Conservation (phyloP, 2,888 invertebrate species). For the Rutpela maculata region DNA sequence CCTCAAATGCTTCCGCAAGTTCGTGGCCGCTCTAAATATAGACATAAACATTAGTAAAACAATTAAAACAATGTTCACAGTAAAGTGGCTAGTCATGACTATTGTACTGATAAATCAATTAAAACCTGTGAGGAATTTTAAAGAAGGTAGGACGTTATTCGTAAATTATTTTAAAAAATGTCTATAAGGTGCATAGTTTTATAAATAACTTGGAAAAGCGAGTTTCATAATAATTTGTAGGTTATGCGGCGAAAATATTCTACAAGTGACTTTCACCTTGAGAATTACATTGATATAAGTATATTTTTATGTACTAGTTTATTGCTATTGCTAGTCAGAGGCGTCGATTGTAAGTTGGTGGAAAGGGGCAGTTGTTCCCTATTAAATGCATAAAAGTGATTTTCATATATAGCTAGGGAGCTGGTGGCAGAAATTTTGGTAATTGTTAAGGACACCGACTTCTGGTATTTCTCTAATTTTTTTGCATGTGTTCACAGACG, state of each 20-base stretch:
- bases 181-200: neutral
- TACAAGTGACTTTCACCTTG: conserved; percentile 5
- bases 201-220: neutral
- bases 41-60: conserved; percentile 15
- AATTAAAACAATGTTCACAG: conserved; percentile 6
- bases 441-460: no score
- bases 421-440: no score
- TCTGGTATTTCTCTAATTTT: no score
- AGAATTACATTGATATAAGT: neutral
- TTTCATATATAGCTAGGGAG: no score
- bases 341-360: neutral
- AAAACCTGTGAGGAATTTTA: conserved; percentile 32
- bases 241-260: neutral
- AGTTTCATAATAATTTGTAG: neutral
- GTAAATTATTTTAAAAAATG: neutral
- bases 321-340: neutral
- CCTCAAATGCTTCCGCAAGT: neutral
- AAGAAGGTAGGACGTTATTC: conserved; percentile 41
- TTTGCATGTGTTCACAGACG: no score
- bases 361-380: neutral
- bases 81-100: conserved; percentile 16
- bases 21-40: neutral
- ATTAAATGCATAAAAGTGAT: neutral
- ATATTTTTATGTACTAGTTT: neutral
- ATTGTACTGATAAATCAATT: conserved; percentile 25